Conservation (phyloP, 2,113 vertebrate species). For the Centrocercus urophasianus region DNA sequence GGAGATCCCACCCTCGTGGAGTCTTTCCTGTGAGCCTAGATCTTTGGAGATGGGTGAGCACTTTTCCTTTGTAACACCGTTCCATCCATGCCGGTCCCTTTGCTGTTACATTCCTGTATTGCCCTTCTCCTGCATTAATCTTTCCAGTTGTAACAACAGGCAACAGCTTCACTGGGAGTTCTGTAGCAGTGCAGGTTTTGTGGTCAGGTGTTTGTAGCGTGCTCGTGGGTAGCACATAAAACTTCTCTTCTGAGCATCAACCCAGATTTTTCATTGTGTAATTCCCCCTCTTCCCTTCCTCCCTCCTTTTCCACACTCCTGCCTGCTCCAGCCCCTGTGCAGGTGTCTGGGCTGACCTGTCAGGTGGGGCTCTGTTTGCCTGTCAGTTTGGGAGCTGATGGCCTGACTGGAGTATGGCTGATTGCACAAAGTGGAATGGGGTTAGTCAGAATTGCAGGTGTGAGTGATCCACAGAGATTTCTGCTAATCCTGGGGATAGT, state of each 20-base stretch:
- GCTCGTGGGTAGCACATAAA: not conserved
- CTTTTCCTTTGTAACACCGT: too few species aligned
- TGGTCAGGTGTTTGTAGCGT: not conserved
- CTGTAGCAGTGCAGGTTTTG: not conserved
- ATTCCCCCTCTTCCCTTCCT: slow-evolving; percentile 52
- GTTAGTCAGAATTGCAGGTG: slow-evolving; percentile 86
- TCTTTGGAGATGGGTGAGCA: too few species aligned
- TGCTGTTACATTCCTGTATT: too few species aligned
- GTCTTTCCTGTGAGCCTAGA: too few species aligned
- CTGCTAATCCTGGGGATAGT: slow-evolving; percentile 85
- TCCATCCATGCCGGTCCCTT: too few species aligned
- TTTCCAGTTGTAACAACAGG: not conserved
- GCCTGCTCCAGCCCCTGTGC: slow-evolving; percentile 41
- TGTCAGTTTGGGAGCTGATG: slow-evolving; percentile 87
- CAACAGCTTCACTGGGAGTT: not conserved
- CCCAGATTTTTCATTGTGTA: slow-evolving; percentile 55
- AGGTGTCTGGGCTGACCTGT: slow-evolving; percentile 81
- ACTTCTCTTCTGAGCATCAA: not conserved
- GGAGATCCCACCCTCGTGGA: too few species aligned
- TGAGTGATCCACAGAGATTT: slow-evolving; percentile 88
- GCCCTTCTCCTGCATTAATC: too few species aligned
- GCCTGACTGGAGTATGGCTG: slow-evolving; percentile 88
- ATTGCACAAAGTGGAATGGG: slow-evolving; percentile 85
- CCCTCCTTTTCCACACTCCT: not conserved
- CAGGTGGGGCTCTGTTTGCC: slow-evolving; percentile 89